Evolutionary conservation across 2,888 invertebrate genomes (phyloP), one percentile per base, ranked within the genome.

Genomic region (Erebia palarica): DNA sequence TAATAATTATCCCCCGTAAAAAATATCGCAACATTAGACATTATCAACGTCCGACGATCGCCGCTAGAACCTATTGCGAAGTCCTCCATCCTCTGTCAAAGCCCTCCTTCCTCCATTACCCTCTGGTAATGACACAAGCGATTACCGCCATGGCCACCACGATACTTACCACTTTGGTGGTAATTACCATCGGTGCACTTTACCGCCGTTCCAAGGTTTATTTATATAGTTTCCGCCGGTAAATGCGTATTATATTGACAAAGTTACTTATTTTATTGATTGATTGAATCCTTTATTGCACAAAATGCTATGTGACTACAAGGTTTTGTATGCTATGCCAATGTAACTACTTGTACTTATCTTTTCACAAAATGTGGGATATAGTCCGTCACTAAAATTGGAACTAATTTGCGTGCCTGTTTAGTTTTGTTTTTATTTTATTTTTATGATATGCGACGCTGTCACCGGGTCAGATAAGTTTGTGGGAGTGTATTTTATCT

Each of bases 61-160:
- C 16, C 51, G n/a, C 42, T 44, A 16, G 18, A 61, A 16, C 11
- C 14, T 14, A 55, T 47, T 16, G 42, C n/a, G 7, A 69, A 64
- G 69, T 9, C 14, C 49, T 16, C 42, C 53, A 63, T 72, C 69
- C 63, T 69, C 44, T 66, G 69, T 70, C 67, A 73, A 69, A 51
- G 49, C 64, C 67, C 67, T 70, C 70, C 67, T 70, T 67, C 69
- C 69, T 49, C 69, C 60, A 58, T 57, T 36, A 69, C 14, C 58
- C 58, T 36, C 44, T 66, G 58, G 44, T 67, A 73, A 67, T 70
- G 67, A 27, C 73, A 21, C 44, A 36, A 16, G 59, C 16, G 18
- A 21, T 68, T 58, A 66, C 58, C 13, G 47, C 65, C 60, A 73
- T 68, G 70, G 70, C 55, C 68, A 36, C 47, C 44, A 60, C 59